Percentiles rank a stretch among this genome's conserved stretches.
phyloP scores from a whole-genome alignment of 2,797 vertebrate genomes.

The Dromococcyx pavoninus region DNA sequence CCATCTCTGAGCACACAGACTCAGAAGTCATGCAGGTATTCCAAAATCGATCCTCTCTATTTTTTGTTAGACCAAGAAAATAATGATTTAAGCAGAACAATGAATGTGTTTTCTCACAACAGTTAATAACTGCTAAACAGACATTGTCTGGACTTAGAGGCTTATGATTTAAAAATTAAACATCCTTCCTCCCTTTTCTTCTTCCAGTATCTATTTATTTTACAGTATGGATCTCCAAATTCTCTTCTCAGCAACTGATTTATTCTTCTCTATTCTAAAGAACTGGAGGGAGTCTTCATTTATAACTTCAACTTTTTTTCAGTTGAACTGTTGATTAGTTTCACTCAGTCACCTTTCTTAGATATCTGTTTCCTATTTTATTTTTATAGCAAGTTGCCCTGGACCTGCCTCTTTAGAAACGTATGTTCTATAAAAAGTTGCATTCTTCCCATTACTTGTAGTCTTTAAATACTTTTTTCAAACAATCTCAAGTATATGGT shows the following conservation, averaged over 20 bases:
- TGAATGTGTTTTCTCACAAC: neutral
- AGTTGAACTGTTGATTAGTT: neutral
- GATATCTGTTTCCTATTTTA: neutral
- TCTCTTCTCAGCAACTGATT: neutral
- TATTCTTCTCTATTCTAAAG: neutral
- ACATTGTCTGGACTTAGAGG: neutral
- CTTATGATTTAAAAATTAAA: neutral
- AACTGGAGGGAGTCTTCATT: neutral
- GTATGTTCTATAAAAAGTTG: neutral
- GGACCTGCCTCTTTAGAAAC: neutral
- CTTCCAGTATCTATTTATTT: neutral
- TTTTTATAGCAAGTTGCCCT: neutral
- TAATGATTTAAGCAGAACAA: neutral
- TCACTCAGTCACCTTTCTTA: neutral
- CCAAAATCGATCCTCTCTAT: neutral
- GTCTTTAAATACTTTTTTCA: neutral
- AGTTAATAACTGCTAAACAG: neutral
- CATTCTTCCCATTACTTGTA: neutral
- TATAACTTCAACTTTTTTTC: neutral
- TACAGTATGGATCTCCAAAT: neutral
- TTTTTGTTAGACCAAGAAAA: neutral
- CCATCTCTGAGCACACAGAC: neutral
- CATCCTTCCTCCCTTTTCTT: neutral
- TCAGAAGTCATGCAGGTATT: neutral
- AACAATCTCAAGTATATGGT: neutral